Evolutionary conservation across 2,113 vertebrate genomes (phyloP).

Genomic region (Syrrhaptes paradoxus): DNA sequence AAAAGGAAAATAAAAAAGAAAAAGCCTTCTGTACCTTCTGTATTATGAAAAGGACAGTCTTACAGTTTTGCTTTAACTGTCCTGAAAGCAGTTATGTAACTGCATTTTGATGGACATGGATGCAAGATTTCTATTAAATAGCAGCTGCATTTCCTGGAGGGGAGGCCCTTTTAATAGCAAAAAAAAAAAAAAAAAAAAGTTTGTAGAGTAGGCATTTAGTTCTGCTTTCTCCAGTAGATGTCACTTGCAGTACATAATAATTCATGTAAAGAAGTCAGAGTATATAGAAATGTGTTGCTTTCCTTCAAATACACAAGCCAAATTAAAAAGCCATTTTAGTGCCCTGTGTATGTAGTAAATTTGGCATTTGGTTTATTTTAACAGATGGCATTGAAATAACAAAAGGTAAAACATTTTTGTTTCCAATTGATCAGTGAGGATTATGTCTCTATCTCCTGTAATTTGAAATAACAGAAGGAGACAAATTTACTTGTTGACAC

Average conservation of each 20-base stretch:
- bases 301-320: constrained; percentile 28
- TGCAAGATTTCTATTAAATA: constrained; percentile 13
- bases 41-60: background rate
- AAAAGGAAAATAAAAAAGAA: background rate
- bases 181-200: constrained; percentile 9
- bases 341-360: constrained; percentile 40
- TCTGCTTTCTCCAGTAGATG: constrained; percentile 85
- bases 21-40: background rate
- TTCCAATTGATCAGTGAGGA: constrained; percentile 62
- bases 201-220: constrained; percentile 72
- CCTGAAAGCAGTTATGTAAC: background rate
- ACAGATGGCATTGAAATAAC: constrained; percentile 74
- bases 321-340: constrained; percentile 55
- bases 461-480: constrained; percentile 68
- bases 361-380: constrained; percentile 73
- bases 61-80: background rate
- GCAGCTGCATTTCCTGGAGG: constrained; percentile 16
- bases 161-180: constrained; percentile 32
- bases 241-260: constrained; percentile 84
- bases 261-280: constrained; percentile 76
- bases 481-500: constrained; percentile 60
- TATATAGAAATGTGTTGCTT: constrained; percentile 48
- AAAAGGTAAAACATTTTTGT: constrained; percentile 70
- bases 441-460: constrained; percentile 54
- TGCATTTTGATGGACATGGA: background rate